These are phyloP conservation scores for Meteorus cinctellus DNA, from an alignment of 2,888 invertebrate species.

Conservation along the genomic window DNA sequence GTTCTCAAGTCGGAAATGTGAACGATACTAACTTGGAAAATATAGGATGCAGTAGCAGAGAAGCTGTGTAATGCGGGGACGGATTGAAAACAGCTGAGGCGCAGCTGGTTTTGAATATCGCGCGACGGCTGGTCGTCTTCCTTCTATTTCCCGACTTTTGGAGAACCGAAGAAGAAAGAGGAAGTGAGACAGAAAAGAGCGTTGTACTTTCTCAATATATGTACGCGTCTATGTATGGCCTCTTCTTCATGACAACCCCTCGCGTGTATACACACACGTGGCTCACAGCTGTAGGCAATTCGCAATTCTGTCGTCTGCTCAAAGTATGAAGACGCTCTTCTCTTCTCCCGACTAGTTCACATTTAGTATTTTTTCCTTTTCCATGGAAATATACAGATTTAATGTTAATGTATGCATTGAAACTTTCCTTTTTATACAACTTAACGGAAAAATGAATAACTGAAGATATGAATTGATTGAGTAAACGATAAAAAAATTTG, in stretches of 20 bases:
- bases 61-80: constrained; percentile 28
- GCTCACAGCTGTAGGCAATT: constrained; percentile 38
- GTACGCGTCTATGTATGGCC: constrained; percentile 39
- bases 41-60: constrained; percentile 6
- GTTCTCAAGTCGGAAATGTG: background rate
- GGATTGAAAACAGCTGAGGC: constrained; percentile 68
- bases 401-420: background rate
- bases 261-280: constrained; percentile 40
- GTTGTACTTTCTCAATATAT: constrained; percentile 38
- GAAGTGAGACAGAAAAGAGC: constrained; percentile 22
- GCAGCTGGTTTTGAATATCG: constrained; percentile 67
- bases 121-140: constrained; percentile 61
- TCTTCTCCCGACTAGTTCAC: background rate
- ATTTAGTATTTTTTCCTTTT: background rate
- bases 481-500: background rate
- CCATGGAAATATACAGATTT: background rate
- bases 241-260: constrained; percentile 19
- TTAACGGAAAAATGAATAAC: background rate
- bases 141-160: constrained; percentile 26
- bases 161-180: background rate
- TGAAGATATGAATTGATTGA: background rate
- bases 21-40: background rate
- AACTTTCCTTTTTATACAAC: background rate
- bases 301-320: constrained; percentile 36
- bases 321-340: background rate